Base-by-base conservation (phyloP, 1,140 invertebrate species). In the Mactra quadrangularis region DNA sequence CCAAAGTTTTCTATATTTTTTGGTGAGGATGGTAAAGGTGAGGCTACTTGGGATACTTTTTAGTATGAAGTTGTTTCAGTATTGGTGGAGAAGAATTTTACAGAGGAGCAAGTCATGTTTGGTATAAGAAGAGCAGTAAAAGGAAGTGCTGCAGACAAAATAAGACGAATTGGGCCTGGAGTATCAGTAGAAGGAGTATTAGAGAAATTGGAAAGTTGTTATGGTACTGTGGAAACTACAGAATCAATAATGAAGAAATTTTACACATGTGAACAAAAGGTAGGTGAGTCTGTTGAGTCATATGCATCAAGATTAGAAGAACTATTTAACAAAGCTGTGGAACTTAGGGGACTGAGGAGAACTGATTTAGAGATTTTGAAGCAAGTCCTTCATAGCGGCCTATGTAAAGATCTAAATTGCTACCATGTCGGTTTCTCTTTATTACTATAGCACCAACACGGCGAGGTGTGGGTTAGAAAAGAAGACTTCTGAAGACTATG, bases 1-100 rank as follows among this genome's bases (percentile, higher is more conserved):
- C 72, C 72, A 29, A 75, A 75, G 25, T 29, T 75, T 3, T 60
- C 53, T 11, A 45, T 29, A n/a, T 75, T 75, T 60, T 75, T 60
- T 60, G 72, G 72, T 45, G 72, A 75, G 3, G 72, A 57, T 33
- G 72, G 72, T 3, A 75, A 75, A 27, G 72, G 72, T 13, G 71
- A 74, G 29, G 52, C 25, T 4, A 55, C 50, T 35, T 74, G 71
- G 71, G 29, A 22, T 27, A 60, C 33, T 7, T 75, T 60, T 35
- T 60, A 60, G 53, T 75, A 59, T 75, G 72, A 75, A 35, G 41
- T 75, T 3, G 55, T 60, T 41, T 75, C 33, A 1, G 35, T 75
- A 11, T 29, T 59, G 4, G 15, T 19, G 3, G 72, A 45, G 13
- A 33, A 50, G 19, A 27, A 11, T 22, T 74, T 38, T 27, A 57